phyloP scores from a whole-genome alignment of 2,113 vertebrate genomes.

The Tinamus guttatus region DNA sequence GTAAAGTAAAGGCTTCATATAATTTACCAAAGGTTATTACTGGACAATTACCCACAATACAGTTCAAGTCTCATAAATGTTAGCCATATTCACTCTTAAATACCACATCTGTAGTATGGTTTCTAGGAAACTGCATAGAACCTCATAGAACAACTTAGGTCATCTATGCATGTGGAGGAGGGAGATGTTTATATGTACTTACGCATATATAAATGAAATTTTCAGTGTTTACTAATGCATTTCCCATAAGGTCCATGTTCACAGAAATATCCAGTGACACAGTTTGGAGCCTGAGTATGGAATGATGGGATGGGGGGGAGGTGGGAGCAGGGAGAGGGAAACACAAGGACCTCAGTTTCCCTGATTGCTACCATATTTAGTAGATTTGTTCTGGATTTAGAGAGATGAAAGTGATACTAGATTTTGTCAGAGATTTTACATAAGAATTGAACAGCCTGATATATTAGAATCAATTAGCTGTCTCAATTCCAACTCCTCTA shows the following conservation, averaged over 20 bases:
- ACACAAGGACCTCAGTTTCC: neutral
- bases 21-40: slow-evolving; percentile 83
- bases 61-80: slow-evolving; percentile 78
- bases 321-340: neutral
- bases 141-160: slow-evolving; percentile 1
- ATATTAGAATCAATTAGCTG: neutral
- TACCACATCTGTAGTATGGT: slow-evolving; percentile 59
- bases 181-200: neutral
- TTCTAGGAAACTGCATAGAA: slow-evolving; percentile 60
- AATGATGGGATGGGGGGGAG: neutral
- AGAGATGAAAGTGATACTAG: neutral
- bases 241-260: neutral
- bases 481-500: neutral
- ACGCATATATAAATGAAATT: neutral
- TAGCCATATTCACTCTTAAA: slow-evolving; percentile 73
- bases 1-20: slow-evolving; percentile 76
- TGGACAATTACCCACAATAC: slow-evolving; percentile 82
- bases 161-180: neutral
- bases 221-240: neutral
- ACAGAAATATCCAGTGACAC: neutral
- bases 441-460: neutral
- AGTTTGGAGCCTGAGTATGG: neutral
- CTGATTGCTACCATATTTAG: neutral
- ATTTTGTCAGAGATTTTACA: neutral
- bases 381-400: neutral